Conservation (phyloP, 2,797 vertebrate genomes). For the Streptopelia turtur region DNA sequence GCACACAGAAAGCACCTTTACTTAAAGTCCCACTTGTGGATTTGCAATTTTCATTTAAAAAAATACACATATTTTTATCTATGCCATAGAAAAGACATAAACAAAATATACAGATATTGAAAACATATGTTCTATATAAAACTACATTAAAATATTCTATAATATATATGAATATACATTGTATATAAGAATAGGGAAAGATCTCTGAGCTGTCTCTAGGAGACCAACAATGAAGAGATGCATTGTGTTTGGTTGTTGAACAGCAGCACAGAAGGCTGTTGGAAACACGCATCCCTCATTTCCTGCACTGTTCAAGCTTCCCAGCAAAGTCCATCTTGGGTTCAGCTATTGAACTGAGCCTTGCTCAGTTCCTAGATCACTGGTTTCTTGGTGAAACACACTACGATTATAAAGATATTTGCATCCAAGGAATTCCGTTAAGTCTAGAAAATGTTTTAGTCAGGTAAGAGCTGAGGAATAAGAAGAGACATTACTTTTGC, state of each 20-base stretch:
- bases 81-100: background rate
- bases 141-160: background rate
- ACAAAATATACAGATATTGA: background rate
- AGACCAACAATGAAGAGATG: background rate
- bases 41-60: background rate
- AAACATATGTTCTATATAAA: background rate
- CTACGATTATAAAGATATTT: background rate
- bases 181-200: background rate
- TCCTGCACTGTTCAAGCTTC: background rate
- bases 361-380: background rate
- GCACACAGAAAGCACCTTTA: background rate
- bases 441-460: background rate
- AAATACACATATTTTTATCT: background rate
- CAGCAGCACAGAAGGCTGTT: background rate
- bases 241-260: background rate
- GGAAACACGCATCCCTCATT: background rate
- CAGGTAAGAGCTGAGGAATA: background rate
- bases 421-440: background rate
- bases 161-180: background rate
- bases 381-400: background rate
- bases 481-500: background rate
- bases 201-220: background rate
- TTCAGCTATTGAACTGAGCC: background rate
- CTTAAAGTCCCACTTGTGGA: rapidly evolving
- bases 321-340: background rate